A percentile compares a stretch with the other conserved stretches of the same genome.
These are phyloP conservation scores for Artibeus lituratus DNA, from an alignment of 2,797 vertebrate genomes.

Conservation along the genomic window DNA sequence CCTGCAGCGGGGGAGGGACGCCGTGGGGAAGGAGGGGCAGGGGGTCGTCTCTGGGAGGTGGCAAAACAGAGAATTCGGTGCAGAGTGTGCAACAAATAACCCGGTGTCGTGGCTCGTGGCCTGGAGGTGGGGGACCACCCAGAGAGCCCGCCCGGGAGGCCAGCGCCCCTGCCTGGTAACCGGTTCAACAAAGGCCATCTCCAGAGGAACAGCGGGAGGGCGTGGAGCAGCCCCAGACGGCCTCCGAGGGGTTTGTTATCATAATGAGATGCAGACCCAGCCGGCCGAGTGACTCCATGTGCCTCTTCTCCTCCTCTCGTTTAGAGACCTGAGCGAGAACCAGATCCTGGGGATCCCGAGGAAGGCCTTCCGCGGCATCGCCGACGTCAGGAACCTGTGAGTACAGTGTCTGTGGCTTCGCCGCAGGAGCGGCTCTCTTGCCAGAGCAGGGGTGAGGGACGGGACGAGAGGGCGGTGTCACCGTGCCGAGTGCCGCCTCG, in stretches of 20 bases:
- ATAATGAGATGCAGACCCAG: constrained; percentile 66
- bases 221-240: constrained; percentile 46
- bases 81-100: constrained; percentile 50
- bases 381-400: constrained; percentile 98
- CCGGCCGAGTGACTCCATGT: constrained; percentile 27
- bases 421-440: background rate
- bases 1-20: background rate
- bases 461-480: accelerated
- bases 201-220: constrained; percentile 57
- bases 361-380: constrained; percentile 97
- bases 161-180: constrained; percentile 24
- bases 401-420: constrained; percentile 77
- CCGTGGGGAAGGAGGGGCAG: background rate
- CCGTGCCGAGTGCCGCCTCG: accelerated
- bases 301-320: constrained; percentile 74
- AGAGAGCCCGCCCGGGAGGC: constrained; percentile 44
- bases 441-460: background rate
- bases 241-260: constrained; percentile 55
- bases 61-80: constrained; percentile 45
- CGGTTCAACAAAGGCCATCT: constrained; percentile 53
- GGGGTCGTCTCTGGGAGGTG: constrained; percentile 42
- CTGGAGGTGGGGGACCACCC: constrained; percentile 72
- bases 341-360: constrained; percentile 97
- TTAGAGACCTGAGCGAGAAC: constrained; percentile 98
- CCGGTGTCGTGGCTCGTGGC: constrained; percentile 54